Evolutionary conservation across 2,797 vertebrate genomes (phyloP), one percentile per base, ranked within the genome.

Genomic region (Lates japonicus): DNA sequence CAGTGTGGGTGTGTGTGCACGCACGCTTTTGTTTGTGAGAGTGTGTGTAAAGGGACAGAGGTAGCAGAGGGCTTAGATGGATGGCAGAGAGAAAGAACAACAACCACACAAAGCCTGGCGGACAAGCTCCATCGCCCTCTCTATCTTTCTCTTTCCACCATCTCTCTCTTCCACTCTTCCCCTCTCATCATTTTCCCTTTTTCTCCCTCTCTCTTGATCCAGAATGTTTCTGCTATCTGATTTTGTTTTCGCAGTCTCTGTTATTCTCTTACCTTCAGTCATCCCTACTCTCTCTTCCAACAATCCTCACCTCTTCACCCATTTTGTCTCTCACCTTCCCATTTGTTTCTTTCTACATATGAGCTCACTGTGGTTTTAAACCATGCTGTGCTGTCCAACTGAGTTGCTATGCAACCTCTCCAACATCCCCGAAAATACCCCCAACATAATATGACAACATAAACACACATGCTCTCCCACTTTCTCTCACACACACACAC

Each of bases 11-110:
- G 66, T 76, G 60, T 65, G 87, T 84, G 70, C 25, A n/a, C 63
- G 84, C 19, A 31, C 51, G 79, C 54, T 65, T 74, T 69, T 90
- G 88, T 85, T 57, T 80, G 86, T 31, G 74, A 54, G 84, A n/a
- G 76, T 65, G 84, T 78, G 84, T 77, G 92, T 82, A 82, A 76
- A 83, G 90, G 87, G 91, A 91, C 77, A 48, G 88, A 84, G 88
- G 89, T 85, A 91, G 90, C 93, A 94, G 84, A 90, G 92, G 91
- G 91, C 91, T 94, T 94, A 93, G 86, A 94, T 91, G 89, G 90
- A 93, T 92, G 91, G 90, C 84, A 90, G 85, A 86, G 82, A 86
- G 83, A 88, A 87, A 87, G 74, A 91, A 91, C 88, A 92, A 90
- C 87, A 90, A 88, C 58, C 87, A 75, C 84, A 90, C 89, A 90